A percentile compares a stretch with the other conserved stretches of the same genome.
These are phyloP conservation scores for Theocolax elegans DNA, from an alignment of 1,140 invertebrate species.

Conservation along the genomic window DNA sequence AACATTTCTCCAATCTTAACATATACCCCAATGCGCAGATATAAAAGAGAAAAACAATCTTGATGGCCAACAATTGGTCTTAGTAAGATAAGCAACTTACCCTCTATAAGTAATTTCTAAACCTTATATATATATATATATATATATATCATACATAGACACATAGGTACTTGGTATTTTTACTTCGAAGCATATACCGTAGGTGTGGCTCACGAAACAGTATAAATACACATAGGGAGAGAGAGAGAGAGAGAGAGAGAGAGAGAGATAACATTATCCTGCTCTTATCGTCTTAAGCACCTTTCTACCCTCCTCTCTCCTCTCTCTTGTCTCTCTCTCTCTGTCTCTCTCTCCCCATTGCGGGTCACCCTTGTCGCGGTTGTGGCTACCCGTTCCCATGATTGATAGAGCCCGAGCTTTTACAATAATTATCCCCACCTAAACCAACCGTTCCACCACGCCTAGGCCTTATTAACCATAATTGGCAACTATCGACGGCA, in stretches of 20 bases:
- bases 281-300: conserved; percentile 32
- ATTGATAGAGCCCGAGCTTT: conserved; percentile 61
- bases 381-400: conserved; percentile 47
- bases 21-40: too few relatives aligned
- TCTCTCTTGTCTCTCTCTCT: neutral
- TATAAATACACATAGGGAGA: too few relatives aligned
- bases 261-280: conserved; percentile 29
- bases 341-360: too few relatives aligned
- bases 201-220: neutral
- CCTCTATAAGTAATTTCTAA: too few relatives aligned
- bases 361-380: neutral
- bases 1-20: too few relatives aligned
- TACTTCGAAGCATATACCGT: too few relatives aligned
- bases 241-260: too few relatives aligned
- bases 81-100: too few relatives aligned
- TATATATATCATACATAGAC: too few relatives aligned
- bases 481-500: conserved; percentile 37
- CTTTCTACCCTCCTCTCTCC: neutral
- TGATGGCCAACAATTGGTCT: too few relatives aligned
- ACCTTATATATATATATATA: neutral
- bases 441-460: conserved; percentile 42
- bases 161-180: too few relatives aligned
- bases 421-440: conserved; percentile 63
- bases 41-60: too few relatives aligned
- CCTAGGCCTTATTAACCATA: conserved; percentile 54